phyloP scores from a whole-genome alignment of 2,797 vertebrate species.

The Phoebastria nigripes region DNA sequence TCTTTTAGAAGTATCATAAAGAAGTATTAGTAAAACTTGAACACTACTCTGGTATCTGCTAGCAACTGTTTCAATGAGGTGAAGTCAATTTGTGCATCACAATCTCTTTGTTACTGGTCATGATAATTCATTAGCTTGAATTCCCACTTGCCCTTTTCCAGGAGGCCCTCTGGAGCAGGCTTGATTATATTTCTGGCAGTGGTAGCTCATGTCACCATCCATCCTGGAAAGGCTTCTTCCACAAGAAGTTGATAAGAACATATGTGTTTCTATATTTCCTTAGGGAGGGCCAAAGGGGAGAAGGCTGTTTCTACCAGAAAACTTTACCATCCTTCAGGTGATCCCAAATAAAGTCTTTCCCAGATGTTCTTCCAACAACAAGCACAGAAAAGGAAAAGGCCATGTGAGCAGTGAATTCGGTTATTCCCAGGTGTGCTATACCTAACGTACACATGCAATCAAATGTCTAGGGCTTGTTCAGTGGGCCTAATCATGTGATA shows the following conservation, averaged over 20 bases:
- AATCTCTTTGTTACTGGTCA: not conserved
- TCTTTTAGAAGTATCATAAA: not conserved
- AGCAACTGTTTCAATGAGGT: not conserved
- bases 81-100: not conserved
- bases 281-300: not conserved
- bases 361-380: not conserved
- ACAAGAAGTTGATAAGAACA: not conserved
- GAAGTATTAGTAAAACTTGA: not conserved
- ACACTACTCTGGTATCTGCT: not conserved
- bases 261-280: not conserved
- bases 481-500: not conserved
- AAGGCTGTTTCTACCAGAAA: not conserved
- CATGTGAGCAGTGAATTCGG: not conserved
- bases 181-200: not conserved
- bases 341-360: not conserved
- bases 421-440: not conserved
- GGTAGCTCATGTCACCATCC: not conserved
- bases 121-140: not conserved
- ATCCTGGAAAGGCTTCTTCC: not conserved
- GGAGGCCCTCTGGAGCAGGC: not conserved
- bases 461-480: not conserved
- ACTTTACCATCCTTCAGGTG: not conserved
- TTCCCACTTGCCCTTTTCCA: not conserved
- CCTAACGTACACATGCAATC: not conserved
- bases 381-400: not conserved